Evolutionary conservation across 2,797 vertebrate species (phyloP).

Genomic region (Dendrocincla fuliginosa): DNA sequence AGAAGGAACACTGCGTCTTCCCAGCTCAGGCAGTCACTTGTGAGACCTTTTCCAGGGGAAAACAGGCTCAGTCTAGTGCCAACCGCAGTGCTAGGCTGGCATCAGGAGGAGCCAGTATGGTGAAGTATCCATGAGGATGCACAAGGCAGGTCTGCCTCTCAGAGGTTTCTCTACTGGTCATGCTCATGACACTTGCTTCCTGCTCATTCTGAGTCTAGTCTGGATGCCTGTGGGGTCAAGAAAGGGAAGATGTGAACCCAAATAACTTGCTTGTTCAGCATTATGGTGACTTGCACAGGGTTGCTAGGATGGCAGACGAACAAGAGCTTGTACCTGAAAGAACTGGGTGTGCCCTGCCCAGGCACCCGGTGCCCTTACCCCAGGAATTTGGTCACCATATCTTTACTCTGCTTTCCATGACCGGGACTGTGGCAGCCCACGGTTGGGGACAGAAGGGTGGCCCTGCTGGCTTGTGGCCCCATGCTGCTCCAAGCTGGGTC

Average conservation of each 20-base stretch:
- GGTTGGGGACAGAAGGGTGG: accelerated
- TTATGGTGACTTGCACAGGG: background rate
- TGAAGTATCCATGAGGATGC: background rate
- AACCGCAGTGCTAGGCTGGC: background rate
- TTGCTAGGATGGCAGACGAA: background rate
- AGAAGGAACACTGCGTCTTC: background rate
- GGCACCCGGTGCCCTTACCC: accelerated
- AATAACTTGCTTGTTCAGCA: background rate
- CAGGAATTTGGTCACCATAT: accelerated
- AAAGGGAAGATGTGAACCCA: background rate
- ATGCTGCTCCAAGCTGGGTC: background rate
- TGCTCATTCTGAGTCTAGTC: background rate
- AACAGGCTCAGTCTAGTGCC: background rate
- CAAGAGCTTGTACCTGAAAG: background rate
- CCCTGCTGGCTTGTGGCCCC: accelerated
- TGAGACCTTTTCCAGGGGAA: background rate
- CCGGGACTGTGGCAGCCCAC: accelerated
- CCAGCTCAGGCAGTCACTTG: background rate
- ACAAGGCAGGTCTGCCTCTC: background rate
- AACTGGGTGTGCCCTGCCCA: background rate
- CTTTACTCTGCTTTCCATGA: background rate
- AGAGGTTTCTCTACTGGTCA: background rate
- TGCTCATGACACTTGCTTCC: background rate
- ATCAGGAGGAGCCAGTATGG: background rate
- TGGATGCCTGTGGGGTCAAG: background rate